phyloP scores from a whole-genome alignment of 2,888 invertebrate genomes.

The Epinotia demarniana region DNA sequence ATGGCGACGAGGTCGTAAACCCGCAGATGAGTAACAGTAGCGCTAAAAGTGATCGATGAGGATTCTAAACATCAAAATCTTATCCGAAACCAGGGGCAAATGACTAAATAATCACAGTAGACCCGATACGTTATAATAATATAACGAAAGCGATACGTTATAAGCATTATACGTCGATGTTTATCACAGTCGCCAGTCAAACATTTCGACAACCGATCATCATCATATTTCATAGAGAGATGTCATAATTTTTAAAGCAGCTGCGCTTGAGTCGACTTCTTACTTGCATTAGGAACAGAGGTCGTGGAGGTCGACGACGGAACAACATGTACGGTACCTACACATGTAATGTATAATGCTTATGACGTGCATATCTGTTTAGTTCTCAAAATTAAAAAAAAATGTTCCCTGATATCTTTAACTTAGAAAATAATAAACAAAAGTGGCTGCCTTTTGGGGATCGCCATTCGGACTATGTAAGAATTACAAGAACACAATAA shows the following conservation, averaged over 20 bases:
- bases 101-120: background rate
- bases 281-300: conserved; percentile 36
- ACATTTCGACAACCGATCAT: conserved; percentile 43
- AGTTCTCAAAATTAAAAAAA: background rate
- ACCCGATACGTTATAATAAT: no score
- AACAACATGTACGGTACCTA: no score
- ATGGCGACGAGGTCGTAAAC: conserved; percentile 24
- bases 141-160: conserved; percentile 3
- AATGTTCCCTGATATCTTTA: background rate
- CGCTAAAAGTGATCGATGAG: background rate
- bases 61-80: conserved; percentile 6
- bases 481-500: background rate
- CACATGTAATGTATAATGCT: conserved; percentile 16
- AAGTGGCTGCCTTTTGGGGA: background rate
- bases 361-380: background rate
- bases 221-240: conserved; percentile 40
- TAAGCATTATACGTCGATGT: conserved; percentile 14
- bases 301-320: conserved; percentile 31
- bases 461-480: background rate
- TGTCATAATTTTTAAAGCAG: conserved; percentile 37
- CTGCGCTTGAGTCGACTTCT: conserved; percentile 34
- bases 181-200: conserved; percentile 31
- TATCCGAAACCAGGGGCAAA: background rate
- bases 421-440: background rate
- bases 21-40: conserved; percentile 1